phyloP scores from a whole-genome alignment of 2,797 vertebrate genomes.

The Oryzias dopingdopingensis region DNA sequence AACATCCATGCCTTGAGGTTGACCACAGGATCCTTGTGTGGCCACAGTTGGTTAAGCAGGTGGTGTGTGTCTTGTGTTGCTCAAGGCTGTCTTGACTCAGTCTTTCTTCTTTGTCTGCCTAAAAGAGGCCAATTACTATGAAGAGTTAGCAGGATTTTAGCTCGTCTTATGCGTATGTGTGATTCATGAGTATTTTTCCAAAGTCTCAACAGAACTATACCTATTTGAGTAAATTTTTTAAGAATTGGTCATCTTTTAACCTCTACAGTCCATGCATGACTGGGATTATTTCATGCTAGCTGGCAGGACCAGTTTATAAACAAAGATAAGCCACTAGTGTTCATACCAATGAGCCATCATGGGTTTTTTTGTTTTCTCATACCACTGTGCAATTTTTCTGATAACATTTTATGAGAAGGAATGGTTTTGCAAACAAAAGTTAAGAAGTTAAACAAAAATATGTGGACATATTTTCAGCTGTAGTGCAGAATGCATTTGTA shows the following conservation, averaged over 20 bases:
- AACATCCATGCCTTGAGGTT: slow-evolving; percentile 58
- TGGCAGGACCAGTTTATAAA: slow-evolving; percentile 23
- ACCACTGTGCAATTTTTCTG: slow-evolving; percentile 19
- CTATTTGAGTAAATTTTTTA: slow-evolving; percentile 13
- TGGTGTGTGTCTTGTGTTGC: slow-evolving; percentile 58
- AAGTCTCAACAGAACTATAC: slow-evolving; percentile 6
- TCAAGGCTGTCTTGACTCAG: slow-evolving; percentile 52
- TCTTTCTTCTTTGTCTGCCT: slow-evolving; percentile 35
- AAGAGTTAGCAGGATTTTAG: slow-evolving; percentile 38
- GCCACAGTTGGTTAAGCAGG: slow-evolving; percentile 60
- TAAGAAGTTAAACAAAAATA: neutral
- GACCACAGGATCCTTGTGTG: slow-evolving; percentile 54
- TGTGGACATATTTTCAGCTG: neutral
- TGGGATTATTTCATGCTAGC: slow-evolving; percentile 1
- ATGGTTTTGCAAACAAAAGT: slow-evolving; percentile 2
- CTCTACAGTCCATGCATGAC: slow-evolving; percentile 32
- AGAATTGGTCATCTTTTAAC: slow-evolving; percentile 22
- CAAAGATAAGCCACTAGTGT: slow-evolving; percentile 19
- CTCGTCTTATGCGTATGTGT: slow-evolving; percentile 34
- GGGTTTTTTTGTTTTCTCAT: slow-evolving; percentile 43
- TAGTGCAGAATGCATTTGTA: slow-evolving; percentile 10
- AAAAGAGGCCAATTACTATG: slow-evolving; percentile 38
- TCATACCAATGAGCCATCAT: slow-evolving; percentile 13
- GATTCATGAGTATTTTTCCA: slow-evolving; percentile 26
- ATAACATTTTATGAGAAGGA: slow-evolving; percentile 29